A percentile compares a stretch with the other conserved stretches of the same genome.
Evolutionary conservation across 2,888 invertebrate genomes (phyloP).

Genomic region (Tridacna gigas): DNA sequence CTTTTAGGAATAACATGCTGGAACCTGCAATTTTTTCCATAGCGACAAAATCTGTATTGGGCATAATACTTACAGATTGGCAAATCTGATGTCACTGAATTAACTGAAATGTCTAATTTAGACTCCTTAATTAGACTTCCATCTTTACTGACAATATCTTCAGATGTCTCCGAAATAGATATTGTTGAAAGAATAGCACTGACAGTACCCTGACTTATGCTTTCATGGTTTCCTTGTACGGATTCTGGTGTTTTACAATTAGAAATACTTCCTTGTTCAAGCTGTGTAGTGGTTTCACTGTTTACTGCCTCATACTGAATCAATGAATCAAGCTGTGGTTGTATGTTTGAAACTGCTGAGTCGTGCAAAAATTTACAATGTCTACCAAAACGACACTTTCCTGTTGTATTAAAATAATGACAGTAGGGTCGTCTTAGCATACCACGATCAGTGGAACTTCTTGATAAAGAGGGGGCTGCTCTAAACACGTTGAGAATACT

Average conservation of each 20-base stretch:
- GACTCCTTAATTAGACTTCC: conserved; percentile 28
- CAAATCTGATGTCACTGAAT: background rate
- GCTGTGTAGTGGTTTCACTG: background rate
- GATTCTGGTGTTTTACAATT: background rate
- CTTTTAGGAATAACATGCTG: conserved; percentile 50
- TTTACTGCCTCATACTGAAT: conserved; percentile 56
- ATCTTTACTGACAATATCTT: conserved; percentile 24
- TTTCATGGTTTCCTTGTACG: conserved; percentile 31
- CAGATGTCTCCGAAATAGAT: background rate
- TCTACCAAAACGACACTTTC: conserved; percentile 72
- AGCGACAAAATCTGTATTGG: conserved; percentile 67
- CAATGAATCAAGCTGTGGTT: background rate
- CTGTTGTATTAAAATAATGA: conserved; percentile 68
- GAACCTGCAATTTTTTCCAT: conserved; percentile 70
- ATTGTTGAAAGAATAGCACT: background rate
- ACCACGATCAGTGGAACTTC: conserved; percentile 35
- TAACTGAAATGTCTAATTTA: background rate
- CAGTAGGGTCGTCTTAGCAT: conserved; percentile 65
- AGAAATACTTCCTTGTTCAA: background rate
- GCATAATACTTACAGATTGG: conserved; percentile 66
- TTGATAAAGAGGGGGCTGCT: background rate
- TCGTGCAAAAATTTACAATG: conserved; percentile 71
- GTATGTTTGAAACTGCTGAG: background rate
- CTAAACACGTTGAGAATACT: too few relatives aligned
- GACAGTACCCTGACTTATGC: conserved; percentile 17